phyloP scores from a whole-genome alignment of 2,797 vertebrate genomes.

The Mormyrus proboscirostris region DNA sequence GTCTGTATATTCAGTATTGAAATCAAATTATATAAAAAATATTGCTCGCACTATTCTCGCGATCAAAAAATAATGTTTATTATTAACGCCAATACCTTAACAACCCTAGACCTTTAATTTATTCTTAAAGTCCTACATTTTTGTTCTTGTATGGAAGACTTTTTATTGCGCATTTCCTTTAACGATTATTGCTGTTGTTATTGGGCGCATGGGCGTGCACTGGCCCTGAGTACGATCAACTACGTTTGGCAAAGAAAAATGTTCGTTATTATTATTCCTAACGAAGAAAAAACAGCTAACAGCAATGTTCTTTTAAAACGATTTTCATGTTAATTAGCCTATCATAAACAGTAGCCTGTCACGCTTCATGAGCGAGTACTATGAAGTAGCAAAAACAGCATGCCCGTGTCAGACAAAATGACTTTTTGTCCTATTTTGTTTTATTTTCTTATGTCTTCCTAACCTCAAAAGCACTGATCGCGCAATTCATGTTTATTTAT shows the following conservation, averaged over 20 bases:
- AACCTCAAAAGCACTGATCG: neutral
- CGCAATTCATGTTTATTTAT: neutral
- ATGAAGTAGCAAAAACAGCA: neutral
- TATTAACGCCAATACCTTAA: no score
- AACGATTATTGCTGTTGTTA: neutral
- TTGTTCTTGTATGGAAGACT: no score
- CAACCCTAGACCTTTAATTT: no score
- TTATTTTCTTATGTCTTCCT: neutral
- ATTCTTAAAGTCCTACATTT: no score
- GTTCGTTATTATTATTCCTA: neutral
- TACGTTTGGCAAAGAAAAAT: neutral
- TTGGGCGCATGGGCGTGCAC: neutral
- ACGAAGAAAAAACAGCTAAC: neutral
- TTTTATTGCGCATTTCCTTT: neutral
- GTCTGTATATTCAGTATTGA: neutral
- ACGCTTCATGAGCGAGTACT: neutral
- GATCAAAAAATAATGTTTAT: neutral
- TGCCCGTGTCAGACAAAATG: no score
- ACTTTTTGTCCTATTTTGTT: neutral
- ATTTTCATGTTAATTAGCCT: neutral
- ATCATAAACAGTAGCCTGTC: neutral
- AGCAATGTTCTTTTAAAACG: neutral
- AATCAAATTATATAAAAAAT: neutral
- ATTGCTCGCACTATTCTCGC: neutral
- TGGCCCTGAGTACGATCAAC: neutral